Percentiles rank a stretch among this genome's conserved stretches.
phyloP scores from a whole-genome alignment of 2,113 vertebrate species.

The Lepisosteus oculatus region DNA sequence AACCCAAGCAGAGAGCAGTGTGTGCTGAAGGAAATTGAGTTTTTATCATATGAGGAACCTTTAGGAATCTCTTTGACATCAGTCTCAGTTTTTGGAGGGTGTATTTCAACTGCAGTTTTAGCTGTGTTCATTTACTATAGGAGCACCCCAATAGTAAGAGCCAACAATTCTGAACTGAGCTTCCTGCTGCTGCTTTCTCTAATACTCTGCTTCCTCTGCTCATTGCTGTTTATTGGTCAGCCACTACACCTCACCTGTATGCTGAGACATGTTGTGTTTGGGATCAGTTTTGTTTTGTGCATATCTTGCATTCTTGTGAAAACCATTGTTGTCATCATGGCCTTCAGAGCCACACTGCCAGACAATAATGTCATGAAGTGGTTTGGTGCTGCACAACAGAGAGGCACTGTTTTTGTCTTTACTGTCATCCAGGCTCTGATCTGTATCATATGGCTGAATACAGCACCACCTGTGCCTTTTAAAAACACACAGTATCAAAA shows the following conservation, averaged over 20 bases:
- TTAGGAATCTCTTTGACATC: slow-evolving; percentile 58
- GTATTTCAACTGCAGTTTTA: slow-evolving; percentile 42
- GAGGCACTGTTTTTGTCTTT: slow-evolving; percentile 46
- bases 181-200: slow-evolving; percentile 62
- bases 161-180: slow-evolving; percentile 66
- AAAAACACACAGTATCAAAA: slow-evolving; percentile 38
- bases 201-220: slow-evolving; percentile 66
- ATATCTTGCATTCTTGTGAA: slow-evolving; percentile 65
- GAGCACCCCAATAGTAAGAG: slow-evolving; percentile 58
- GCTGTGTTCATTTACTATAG: slow-evolving; percentile 43
- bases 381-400: slow-evolving; percentile 60
- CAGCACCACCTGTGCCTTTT: slow-evolving; percentile 33
- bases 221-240: slow-evolving; percentile 61
- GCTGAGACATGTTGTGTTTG: slow-evolving; percentile 64
- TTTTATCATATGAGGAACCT: slow-evolving; percentile 58
- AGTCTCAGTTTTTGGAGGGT: slow-evolving; percentile 43
- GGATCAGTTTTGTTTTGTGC: slow-evolving; percentile 64
- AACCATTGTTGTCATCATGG: slow-evolving; percentile 65
- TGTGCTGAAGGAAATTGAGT: slow-evolving; percentile 43
- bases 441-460: slow-evolving; percentile 50
- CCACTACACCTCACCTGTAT: slow-evolving; percentile 58
- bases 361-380: slow-evolving; percentile 45
- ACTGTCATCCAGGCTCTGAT: slow-evolving; percentile 49
- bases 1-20: slow-evolving; percentile 17
- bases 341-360: slow-evolving; percentile 52